Evolutionary conservation across 2,113 vertebrate genomes (phyloP), one percentile per base, ranked within the genome.

Genomic region (Ginglymostoma cirratum): DNA sequence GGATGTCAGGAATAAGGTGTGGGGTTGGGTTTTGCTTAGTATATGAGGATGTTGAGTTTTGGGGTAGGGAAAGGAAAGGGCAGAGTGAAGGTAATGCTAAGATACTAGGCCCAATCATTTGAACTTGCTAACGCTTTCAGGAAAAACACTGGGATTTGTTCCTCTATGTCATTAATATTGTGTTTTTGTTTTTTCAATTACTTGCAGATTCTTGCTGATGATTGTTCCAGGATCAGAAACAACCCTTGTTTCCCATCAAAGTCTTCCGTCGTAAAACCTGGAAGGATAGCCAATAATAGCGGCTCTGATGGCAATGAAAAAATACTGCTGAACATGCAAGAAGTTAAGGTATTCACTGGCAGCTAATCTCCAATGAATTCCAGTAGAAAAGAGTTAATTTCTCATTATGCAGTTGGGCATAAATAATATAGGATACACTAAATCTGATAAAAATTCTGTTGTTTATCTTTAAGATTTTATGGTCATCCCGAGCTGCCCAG

Each of bases 301-400:
- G 8, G 8, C 94, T 96, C 34, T 66, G 65, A 0, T 0, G 96
- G 96, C 95, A 98, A 95, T 78, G 98, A 98, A 96, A 97, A 98
- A 95, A 97, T 98, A 27, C 97, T 98, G 17, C 97, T 98, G 87
- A 98, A 97, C 96, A 97, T 98, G 5, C 97, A 98, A 96, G 98
- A 98, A 96, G 97, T 98, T 45, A 98, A 98, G 98, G 98, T 98
- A 96, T 97, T 97, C 38, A 0, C 19, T 94, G 61, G 45, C 45
- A 34, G 12, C 34, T 30, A 24, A 48, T 34, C 65, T 8, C 7
- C 12, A n/a, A 6, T 80, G 23, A 66, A 66, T 66, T 66, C 34
- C 52, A 34, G 14, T 27, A 23, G 1, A 52, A 48, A 42, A 42
- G 1, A 14, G 27, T 66, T 93, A 65, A 93, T 95, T 48, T 94